Evolutionary conservation across 2,797 vertebrate species (phyloP).

Genomic region (Ceryle rudis): DNA sequence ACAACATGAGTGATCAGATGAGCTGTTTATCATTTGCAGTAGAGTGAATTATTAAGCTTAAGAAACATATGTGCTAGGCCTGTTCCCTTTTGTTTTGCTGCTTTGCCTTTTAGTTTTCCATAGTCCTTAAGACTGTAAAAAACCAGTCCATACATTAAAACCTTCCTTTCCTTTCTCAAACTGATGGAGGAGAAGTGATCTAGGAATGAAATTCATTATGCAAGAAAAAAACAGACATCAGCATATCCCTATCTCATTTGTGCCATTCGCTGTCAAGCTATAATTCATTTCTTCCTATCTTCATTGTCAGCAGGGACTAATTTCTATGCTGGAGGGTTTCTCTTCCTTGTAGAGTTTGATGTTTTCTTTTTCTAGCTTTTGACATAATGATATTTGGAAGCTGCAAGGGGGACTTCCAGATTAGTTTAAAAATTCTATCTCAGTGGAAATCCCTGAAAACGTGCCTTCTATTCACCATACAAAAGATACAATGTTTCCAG

Average conservation of each 20-base stretch:
- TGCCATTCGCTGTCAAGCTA: neutral
- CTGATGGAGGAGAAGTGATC: neutral
- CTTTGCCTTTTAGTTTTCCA: slow-evolving; percentile 20
- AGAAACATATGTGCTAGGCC: neutral
- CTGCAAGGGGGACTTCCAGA: neutral
- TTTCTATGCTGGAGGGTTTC: slow-evolving; percentile 3
- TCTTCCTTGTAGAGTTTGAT: neutral
- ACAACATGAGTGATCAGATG: slow-evolving; percentile 52
- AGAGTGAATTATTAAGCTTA: slow-evolving; percentile 54
- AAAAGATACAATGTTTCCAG: neutral
- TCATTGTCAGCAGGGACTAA: slow-evolving; percentile 12
- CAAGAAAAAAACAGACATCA: neutral
- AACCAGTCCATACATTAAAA: neutral
- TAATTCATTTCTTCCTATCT: slow-evolving; percentile 31
- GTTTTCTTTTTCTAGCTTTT: neutral
- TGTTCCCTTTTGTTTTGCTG: neutral
- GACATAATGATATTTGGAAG: neutral
- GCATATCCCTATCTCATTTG: slow-evolving; percentile 13
- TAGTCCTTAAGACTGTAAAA: neutral
- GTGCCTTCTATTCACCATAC: neutral
- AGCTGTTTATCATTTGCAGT: neutral
- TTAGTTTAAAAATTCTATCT: neutral
- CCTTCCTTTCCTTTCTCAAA: neutral
- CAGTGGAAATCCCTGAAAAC: neutral
- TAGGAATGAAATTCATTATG: slow-evolving; percentile 19